Conservation (phyloP, 2,888 invertebrate species). For the Tineola bisselliella region DNA sequence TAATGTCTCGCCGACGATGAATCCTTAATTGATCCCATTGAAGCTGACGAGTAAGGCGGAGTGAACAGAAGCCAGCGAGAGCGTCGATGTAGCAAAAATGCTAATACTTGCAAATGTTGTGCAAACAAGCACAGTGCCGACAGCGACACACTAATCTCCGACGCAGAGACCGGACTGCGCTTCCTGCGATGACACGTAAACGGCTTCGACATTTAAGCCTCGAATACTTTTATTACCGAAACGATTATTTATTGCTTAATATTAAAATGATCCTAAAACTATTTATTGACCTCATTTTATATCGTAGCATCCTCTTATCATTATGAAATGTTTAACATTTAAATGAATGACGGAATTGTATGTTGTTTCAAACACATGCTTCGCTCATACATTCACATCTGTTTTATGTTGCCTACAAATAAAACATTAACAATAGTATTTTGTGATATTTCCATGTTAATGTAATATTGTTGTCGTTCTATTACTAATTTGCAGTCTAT, state of each 20-base stretch:
- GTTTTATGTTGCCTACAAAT: background rate
- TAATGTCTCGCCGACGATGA: constrained; percentile 6
- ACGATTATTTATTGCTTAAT: no score
- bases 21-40: constrained; percentile 13
- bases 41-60: constrained; percentile 9
- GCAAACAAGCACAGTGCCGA: constrained; percentile 11
- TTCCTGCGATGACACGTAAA: background rate
- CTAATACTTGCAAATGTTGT: constrained; percentile 15
- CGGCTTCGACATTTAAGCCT: constrained; percentile 6
- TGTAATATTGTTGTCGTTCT: no score
- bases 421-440: constrained; percentile 1
- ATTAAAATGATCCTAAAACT: no score
- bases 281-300: background rate
- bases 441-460: background rate
- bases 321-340: background rate
- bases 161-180: constrained; percentile 1
- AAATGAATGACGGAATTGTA: background rate
- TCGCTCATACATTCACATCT: background rate
- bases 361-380: background rate
- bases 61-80: background rate
- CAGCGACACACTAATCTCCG: constrained; percentile 1
- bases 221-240: background rate
- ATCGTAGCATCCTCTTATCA: background rate
- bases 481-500: no score
- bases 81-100: constrained; percentile 14